phyloP scores from a whole-genome alignment of 2,888 invertebrate genomes.

The Epinotia demarniana region DNA sequence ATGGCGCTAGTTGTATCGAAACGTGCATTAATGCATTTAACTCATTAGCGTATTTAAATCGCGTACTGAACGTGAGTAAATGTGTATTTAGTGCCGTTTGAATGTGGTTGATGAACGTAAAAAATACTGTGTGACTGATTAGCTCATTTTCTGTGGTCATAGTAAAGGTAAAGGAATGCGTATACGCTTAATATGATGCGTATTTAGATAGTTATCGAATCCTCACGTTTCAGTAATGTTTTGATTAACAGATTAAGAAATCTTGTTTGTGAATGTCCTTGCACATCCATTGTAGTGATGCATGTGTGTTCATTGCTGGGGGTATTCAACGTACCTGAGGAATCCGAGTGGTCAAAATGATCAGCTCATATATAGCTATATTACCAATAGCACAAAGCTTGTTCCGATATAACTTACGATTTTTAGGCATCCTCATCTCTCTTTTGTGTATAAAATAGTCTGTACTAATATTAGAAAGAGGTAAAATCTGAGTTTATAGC shows the following conservation, averaged over 20 bases:
- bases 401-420: neutral
- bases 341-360: neutral
- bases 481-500: too few relatives aligned
- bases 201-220: neutral
- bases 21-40: slow-evolving; percentile 6
- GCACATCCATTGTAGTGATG: neutral
- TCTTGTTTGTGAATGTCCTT: neutral
- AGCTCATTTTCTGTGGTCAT: neutral
- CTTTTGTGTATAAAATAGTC: neutral
- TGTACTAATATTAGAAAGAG: too few relatives aligned
- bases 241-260: neutral
- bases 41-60: slow-evolving; percentile 10
- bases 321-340: neutral
- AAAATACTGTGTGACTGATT: neutral
- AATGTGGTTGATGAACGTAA: neutral
- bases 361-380: neutral
- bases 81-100: neutral
- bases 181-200: too few relatives aligned
- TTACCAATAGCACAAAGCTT: neutral
- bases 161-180: neutral
- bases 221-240: neutral
- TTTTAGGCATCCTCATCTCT: neutral
- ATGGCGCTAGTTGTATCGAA: slow-evolving; percentile 37
- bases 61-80: neutral
- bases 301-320: neutral